Percentiles rank a stretch among this genome's conserved stretches.
Conservation (phyloP, 1,140 invertebrate genomes). For the Cylas formicarius region DNA sequence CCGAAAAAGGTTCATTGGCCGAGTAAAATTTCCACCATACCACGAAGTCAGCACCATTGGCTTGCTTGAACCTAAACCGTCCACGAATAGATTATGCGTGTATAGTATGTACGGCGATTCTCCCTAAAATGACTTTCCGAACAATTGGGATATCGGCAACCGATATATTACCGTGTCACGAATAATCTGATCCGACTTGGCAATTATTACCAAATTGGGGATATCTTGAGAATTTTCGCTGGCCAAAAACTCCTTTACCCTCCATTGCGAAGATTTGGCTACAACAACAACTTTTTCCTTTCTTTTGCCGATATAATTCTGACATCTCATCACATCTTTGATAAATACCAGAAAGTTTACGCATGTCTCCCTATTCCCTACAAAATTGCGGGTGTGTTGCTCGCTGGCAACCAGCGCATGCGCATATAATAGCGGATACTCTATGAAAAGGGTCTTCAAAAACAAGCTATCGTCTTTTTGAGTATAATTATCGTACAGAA, state of each 20-base stretch:
- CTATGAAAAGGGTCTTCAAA: conserved; percentile 50
- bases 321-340: conserved; percentile 50
- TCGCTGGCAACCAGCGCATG: conserved; percentile 50
- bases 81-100: conserved; percentile 60
- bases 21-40: conserved; percentile 53
- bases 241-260: conserved; percentile 58
- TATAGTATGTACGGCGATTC: conserved; percentile 60
- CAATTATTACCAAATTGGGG: conserved; percentile 58
- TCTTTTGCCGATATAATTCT: conserved; percentile 51
- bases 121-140: conserved; percentile 10
- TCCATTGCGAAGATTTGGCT: conserved; percentile 59
- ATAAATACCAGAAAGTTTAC: conserved; percentile 58
- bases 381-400: conserved; percentile 19
- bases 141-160: conserved; percentile 4
- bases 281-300: conserved; percentile 55
- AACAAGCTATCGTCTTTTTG: conserved; percentile 48
- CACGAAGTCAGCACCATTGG: conserved; percentile 59
- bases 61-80: conserved; percentile 57
- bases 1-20: conserved; percentile 57
- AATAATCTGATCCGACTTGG: conserved; percentile 40
- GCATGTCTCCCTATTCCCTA: conserved; percentile 42
- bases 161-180: conserved; percentile 2
- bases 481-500: conserved; percentile 53
- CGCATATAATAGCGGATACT: conserved; percentile 49
- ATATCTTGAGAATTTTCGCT: conserved; percentile 53